phyloP scores from a whole-genome alignment of 2,888 invertebrate genomes.

The Glyphotaelius pellucidus region DNA sequence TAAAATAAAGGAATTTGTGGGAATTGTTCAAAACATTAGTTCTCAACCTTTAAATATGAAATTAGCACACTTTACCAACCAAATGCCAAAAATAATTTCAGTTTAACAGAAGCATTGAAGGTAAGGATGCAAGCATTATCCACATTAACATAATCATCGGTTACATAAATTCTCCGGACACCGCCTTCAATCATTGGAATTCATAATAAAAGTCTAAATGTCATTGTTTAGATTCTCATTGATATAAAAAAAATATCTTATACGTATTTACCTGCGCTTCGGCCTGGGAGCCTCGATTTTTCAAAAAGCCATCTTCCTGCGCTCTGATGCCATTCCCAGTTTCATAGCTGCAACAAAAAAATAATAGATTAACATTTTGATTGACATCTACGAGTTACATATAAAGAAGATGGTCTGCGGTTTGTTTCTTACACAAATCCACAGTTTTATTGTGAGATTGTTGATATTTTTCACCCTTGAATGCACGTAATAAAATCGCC shows the following conservation, averaged over 20 bases:
- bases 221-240: not conserved
- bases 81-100: not conserved
- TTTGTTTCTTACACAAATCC: no score
- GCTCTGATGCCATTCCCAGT: constrained; percentile 82
- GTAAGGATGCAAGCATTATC: not conserved
- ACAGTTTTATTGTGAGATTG: no score
- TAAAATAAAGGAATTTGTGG: not conserved
- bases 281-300: constrained; percentile 78
- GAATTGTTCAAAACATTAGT: not conserved
- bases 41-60: not conserved
- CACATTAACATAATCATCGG: not conserved
- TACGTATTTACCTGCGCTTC: constrained; percentile 74
- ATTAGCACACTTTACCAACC: not conserved
- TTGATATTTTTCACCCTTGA: no score
- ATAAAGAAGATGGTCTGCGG: no score
- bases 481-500: no score
- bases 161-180: not conserved
- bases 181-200: not conserved
- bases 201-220: not conserved
- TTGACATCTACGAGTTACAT: no score
- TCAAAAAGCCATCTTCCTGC: constrained; percentile 80
- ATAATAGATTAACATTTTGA: not conserved
- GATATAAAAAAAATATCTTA: not conserved
- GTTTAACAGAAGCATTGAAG: not conserved
- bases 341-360: constrained; percentile 75